Evolutionary conservation across 1,140 invertebrate species (phyloP), one percentile per base, ranked within the genome.

Genomic region (Cyrtorhinus lividipennis): DNA sequence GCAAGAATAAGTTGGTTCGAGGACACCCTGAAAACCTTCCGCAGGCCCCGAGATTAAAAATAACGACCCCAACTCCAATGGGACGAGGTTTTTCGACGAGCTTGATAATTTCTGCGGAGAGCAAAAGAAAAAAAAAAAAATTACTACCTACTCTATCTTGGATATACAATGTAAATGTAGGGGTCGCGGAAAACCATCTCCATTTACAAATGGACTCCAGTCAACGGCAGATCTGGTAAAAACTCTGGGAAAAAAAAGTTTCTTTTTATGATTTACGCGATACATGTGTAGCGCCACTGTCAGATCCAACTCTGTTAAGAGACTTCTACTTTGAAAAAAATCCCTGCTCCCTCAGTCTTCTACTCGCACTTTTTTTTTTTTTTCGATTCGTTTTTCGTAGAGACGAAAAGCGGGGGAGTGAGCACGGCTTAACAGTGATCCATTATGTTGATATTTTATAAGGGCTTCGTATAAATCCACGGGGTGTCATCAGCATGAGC

Each of bases 281-380:
- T 53, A 53, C 48, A 53, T 53, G 48, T 53, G 48, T 53, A 53
- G 20, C 48, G 48, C 48, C 48, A 53, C 48, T 53, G 48, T 53
- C 48, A 53, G 20, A 53, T 13, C 48, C 48, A 53, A 53, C 48
- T 12, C 48, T 8, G 48, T 20, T 53, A 53, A 53, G 20, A 53
- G 48, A 53, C 48, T 53, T 53, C 20, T 38, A 38, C 5, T 38
- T 38, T 38, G 10, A 53, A 53, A 53, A 53, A 53, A 53, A 8
- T 15, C 20, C 20, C 20, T 10, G 5, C 20, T 10, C 20, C 20
- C 20, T 53, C 20, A 10, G 5, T 5, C 48, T 12, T 53, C 20
- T 10, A 5, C 5, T 53, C 18, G 20, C 20, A 38, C 8, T 20
- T 22, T 20, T 10, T 8, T 53, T 22, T 53, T 22, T 53, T 53